Conservation (phyloP, 2,113 vertebrate genomes). For the Emberiza fucata region DNA sequence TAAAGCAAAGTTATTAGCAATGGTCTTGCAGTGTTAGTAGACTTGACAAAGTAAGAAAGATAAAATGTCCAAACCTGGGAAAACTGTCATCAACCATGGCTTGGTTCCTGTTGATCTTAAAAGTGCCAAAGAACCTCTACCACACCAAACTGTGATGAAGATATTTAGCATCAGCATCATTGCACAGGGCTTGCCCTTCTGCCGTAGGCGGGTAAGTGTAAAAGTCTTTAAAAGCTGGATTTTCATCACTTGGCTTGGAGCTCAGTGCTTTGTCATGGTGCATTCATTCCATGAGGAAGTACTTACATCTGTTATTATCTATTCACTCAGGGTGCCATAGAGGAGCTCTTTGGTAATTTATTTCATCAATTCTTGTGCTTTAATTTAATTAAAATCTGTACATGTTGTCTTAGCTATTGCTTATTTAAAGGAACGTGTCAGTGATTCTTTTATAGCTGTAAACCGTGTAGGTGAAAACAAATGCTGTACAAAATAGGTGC, state of each 20-base stretch:
- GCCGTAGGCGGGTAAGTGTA: constrained; percentile 90
- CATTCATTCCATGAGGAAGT: neutral
- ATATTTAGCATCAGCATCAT: constrained; percentile 99
- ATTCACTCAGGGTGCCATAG: neutral
- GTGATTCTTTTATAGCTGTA: neutral
- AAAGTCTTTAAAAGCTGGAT: constrained; percentile 36
- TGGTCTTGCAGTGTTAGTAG: constrained; percentile 80
- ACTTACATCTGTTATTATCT: neutral
- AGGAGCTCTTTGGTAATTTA: neutral
- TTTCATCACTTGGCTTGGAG: constrained; percentile 14
- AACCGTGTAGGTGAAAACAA: neutral
- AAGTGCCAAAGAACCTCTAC: constrained; percentile 80
- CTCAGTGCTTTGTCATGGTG: constrained; percentile 27
- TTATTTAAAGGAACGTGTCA: neutral
- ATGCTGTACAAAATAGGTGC: neutral
- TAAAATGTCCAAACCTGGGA: constrained; percentile 86
- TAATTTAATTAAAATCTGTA: neutral
- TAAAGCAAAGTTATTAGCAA: constrained; percentile 61
- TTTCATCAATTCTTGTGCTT: neutral
- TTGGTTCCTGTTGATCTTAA: constrained; percentile 82
- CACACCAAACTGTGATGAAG: constrained; percentile 92
- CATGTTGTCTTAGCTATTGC: neutral
- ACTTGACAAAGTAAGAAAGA: constrained; percentile 46
- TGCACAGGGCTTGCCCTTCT: constrained; percentile 93
- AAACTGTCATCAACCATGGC: constrained; percentile 76